Conservation (phyloP, 2,797 vertebrate genomes). For the Phoxinus dragarum region DNA sequence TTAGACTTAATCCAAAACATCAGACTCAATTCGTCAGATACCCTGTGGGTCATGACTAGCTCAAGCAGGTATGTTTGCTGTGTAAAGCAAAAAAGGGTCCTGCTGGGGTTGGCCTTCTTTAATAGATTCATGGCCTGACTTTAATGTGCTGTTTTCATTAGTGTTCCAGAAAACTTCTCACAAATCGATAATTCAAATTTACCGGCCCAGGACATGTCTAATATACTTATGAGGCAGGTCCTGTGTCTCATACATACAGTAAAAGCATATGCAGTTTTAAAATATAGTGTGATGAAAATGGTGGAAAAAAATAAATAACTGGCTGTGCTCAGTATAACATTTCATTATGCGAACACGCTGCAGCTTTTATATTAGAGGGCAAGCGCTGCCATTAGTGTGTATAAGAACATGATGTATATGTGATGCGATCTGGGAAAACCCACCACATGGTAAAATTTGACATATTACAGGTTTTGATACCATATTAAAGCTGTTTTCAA, state of each 20-base stretch:
- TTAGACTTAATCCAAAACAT: conserved; percentile 11
- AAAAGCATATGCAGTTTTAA: conserved; percentile 16
- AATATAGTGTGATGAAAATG: conserved; percentile 5
- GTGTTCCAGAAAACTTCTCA: conserved; percentile 34
- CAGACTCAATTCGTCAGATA: conserved; percentile 16
- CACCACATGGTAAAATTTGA: too few species aligned
- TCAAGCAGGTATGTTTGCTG: conserved; percentile 31
- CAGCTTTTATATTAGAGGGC: conserved; percentile 9
- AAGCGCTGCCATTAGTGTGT: neutral
- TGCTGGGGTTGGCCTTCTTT: conserved; percentile 20
- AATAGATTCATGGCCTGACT: conserved; percentile 18
- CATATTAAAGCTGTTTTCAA: too few species aligned
- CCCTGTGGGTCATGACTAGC: conserved; percentile 39
- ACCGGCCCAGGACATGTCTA: neutral
- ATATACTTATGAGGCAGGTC: conserved; percentile 6
- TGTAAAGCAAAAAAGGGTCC: conserved; percentile 8
- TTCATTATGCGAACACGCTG: conserved; percentile 25
- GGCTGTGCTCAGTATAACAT: conserved; percentile 1
- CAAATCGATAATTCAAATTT: conserved; percentile 50
- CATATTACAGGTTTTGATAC: too few species aligned
- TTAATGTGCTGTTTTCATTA: conserved; percentile 44
- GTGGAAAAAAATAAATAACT: conserved; percentile 26
- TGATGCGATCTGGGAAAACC: too few species aligned
- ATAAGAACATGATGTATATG: neutral
- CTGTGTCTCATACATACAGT: conserved; percentile 11